Evolutionary conservation across 2,113 vertebrate species (phyloP).

Genomic region (Pluvianellus socialis): DNA sequence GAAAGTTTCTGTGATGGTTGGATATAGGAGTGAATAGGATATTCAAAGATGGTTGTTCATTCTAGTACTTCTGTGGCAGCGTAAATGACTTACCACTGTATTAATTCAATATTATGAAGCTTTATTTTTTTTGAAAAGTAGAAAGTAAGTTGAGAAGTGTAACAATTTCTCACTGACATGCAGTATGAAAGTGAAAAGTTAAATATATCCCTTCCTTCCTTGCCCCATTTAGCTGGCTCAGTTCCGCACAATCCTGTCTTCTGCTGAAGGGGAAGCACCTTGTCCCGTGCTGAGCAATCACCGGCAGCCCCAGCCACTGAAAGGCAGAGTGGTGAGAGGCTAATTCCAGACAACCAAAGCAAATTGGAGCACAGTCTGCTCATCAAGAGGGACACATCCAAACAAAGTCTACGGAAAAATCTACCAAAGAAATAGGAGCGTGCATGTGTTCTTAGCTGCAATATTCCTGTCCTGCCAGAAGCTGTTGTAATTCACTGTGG

Average conservation of each 20-base stretch:
- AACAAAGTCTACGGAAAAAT: neutral
- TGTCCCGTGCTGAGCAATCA: neutral
- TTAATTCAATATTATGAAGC: neutral
- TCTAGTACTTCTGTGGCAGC: neutral
- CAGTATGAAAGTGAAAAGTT: neutral
- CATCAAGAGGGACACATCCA: neutral
- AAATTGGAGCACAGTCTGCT: neutral
- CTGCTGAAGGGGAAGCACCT: neutral
- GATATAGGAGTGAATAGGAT: neutral
- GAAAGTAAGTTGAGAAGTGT: neutral
- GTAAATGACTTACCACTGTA: neutral
- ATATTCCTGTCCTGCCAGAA: neutral
- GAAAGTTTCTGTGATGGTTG: neutral
- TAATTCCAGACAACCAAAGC: neutral
- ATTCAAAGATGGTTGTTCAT: neutral
- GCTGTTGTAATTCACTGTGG: neutral
- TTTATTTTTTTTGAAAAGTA: neutral
- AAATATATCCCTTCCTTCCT: neutral
- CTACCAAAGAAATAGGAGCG: neutral
- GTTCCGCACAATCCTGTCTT: neutral
- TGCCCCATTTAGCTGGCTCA: neutral
- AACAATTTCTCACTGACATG: neutral
- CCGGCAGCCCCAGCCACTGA: neutral
- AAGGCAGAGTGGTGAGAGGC: conserved; percentile 8
- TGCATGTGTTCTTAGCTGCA: neutral